Conservation (phyloP, 30 jellyfish, hydroid and myxozoan species). For the Cassiopea xamachana region DNA sequence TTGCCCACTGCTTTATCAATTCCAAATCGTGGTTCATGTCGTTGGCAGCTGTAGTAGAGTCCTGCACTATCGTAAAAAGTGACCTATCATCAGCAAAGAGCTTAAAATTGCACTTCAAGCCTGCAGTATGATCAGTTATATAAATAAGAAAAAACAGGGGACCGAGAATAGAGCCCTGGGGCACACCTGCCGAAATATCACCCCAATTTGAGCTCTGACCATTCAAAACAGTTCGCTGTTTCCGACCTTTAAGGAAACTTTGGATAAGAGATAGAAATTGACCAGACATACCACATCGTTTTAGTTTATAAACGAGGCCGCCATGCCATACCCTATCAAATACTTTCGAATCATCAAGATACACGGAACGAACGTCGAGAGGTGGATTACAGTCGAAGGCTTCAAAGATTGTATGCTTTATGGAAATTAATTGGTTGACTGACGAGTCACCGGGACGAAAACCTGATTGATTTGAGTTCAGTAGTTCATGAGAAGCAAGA, state of each 20-base stretch:
- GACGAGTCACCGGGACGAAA: conserved; percentile 58
- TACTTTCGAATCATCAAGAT: conserved; percentile 53
- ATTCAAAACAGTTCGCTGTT: conserved; percentile 52
- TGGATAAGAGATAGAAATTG: conserved; percentile 40
- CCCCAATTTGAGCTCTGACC: conserved; percentile 57
- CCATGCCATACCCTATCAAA: conserved; percentile 62
- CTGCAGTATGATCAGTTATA: conserved; percentile 29
- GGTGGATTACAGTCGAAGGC: conserved; percentile 56
- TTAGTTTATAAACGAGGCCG: conserved; percentile 22
- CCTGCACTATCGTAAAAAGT: conserved; percentile 42
- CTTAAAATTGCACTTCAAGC: conserved; percentile 42
- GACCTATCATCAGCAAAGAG: conserved; percentile 64
- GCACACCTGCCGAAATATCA: conserved; percentile 65
- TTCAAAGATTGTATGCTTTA: conserved; percentile 34
- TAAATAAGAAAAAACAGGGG: conserved; percentile 54
- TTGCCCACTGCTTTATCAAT: conserved; percentile 65
- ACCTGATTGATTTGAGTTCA: conserved; percentile 67
- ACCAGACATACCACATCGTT: conserved; percentile 49
- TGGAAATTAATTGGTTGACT: conserved; percentile 54
- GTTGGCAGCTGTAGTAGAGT: conserved; percentile 69
- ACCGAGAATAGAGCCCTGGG: conserved; percentile 62
- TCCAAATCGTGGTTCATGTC: conserved; percentile 70
- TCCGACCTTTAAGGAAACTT: conserved; percentile 31
- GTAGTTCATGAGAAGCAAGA: conserved; percentile 52
- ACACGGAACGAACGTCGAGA: conserved; percentile 46